These are phyloP conservation scores for Liposcelis brunnea DNA, from an alignment of 2,888 invertebrate genomes.

Conservation along the genomic window DNA sequence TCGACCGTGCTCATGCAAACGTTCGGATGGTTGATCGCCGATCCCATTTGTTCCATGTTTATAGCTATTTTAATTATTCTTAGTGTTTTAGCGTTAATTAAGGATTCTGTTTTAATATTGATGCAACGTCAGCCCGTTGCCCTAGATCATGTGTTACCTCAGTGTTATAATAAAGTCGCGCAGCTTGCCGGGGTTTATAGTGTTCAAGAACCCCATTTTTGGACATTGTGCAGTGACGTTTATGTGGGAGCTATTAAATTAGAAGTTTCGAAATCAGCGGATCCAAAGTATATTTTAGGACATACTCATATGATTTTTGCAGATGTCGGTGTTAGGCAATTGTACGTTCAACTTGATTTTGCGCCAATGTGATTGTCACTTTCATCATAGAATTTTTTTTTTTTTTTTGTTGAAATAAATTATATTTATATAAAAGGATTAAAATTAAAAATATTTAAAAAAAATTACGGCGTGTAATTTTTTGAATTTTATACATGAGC, in stretches of 20 bases:
- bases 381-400: no score
- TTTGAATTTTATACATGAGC: no score
- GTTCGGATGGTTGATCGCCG: slow-evolving; percentile 98
- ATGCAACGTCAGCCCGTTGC: slow-evolving; percentile 85
- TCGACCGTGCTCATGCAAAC: slow-evolving; percentile 84
- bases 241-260: slow-evolving; percentile 86
- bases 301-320: slow-evolving; percentile 91
- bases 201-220: slow-evolving; percentile 94
- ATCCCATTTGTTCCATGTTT: slow-evolving; percentile 95
- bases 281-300: slow-evolving; percentile 80
- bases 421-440: no score
- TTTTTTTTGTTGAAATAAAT: no score
- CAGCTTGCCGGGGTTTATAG: slow-evolving; percentile 85
- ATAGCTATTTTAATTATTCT: slow-evolving; percentile 78
- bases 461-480: no score
- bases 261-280: slow-evolving; percentile 85
- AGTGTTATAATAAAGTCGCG: slow-evolving; percentile 76
- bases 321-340: slow-evolving; percentile 75
- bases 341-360: slow-evolving; percentile 87
- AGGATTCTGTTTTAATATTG: slow-evolving; percentile 74
- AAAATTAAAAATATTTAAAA: no score
- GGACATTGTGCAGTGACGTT: slow-evolving; percentile 91
- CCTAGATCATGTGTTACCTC: slow-evolving; percentile 67
- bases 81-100: slow-evolving; percentile 68
- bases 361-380: slow-evolving; percentile 46